Evolutionary conservation across 1,140 invertebrate genomes (phyloP).

Genomic region (Ips nitidus): DNA sequence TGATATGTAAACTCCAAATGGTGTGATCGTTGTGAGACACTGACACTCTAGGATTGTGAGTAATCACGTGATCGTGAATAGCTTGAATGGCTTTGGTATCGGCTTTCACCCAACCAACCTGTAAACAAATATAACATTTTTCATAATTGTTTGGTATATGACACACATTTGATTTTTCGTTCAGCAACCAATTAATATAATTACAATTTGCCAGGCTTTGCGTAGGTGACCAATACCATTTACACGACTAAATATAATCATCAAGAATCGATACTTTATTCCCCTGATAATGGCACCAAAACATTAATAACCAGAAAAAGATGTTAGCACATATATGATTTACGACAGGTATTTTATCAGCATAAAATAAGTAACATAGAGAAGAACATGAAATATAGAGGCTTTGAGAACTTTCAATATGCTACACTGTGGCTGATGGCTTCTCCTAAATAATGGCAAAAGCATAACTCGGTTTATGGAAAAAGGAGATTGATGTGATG

Average conservation of each 20-base stretch:
- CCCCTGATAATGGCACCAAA: conserved; percentile 23
- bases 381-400: conserved; percentile 36
- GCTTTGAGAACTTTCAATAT: conserved; percentile 36
- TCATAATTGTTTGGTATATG: not conserved
- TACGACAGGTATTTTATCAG: conserved; percentile 36
- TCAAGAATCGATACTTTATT: conserved; percentile 25
- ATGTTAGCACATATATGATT: conserved; percentile 35
- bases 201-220: too few species aligned
- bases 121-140: conserved; percentile 23
- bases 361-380: conserved; percentile 34
- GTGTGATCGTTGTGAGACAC: conserved; percentile 77
- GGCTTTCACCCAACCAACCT: conserved; percentile 89
- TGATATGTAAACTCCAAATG: conserved; percentile 84
- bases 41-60: conserved; percentile 78
- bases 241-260: too few species aligned
- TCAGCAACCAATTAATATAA: too few species aligned
- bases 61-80: conserved; percentile 87
- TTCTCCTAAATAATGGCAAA: conserved; percentile 33
- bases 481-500: conserved; percentile 29
- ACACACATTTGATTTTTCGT: too few species aligned
- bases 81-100: conserved; percentile 64
- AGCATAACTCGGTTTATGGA: conserved; percentile 29
- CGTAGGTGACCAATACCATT: too few species aligned
- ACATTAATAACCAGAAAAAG: conserved; percentile 35
- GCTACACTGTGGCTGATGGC: conserved; percentile 29